Conservation (phyloP, 1,140 invertebrate genomes). For the Drosophila auraria region DNA sequence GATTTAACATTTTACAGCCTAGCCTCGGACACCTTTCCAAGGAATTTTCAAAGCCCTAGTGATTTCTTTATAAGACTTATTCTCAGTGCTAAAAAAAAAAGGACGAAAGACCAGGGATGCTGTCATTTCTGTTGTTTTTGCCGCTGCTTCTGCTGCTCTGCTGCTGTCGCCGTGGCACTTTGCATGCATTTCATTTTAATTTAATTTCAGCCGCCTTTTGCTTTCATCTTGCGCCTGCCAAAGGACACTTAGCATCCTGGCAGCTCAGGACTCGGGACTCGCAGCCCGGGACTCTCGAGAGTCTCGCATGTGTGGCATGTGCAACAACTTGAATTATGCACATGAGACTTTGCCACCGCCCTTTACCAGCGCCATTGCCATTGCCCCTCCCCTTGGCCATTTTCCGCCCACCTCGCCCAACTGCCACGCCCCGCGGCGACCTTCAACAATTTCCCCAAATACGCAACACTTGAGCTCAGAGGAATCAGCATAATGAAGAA, state of each 20-base stretch:
- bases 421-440: slow-evolving; percentile 43
- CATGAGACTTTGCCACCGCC: slow-evolving; percentile 57
- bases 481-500: slow-evolving; percentile 51
- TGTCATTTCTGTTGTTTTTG: slow-evolving; percentile 34
- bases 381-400: not conserved
- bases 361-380: slow-evolving; percentile 10
- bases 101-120: slow-evolving; percentile 7
- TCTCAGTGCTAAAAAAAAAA: slow-evolving; percentile 7
- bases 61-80: no score
- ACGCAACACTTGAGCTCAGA: slow-evolving; percentile 31
- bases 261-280: slow-evolving; percentile 29
- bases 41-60: no score
- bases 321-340: slow-evolving; percentile 83
- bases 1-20: no score
- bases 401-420: not conserved
- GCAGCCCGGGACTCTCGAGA: slow-evolving; percentile 43
- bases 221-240: slow-evolving; percentile 69
- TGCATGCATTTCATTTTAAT: slow-evolving; percentile 81
- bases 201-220: slow-evolving; percentile 78
- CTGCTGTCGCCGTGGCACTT: slow-evolving; percentile 59
- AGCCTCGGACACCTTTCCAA: no score
- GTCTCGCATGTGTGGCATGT: slow-evolving; percentile 74
- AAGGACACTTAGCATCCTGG: slow-evolving; percentile 58
- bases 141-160: not conserved
- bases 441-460: slow-evolving; percentile 56